phyloP scores from a whole-genome alignment of 2,113 vertebrate species.

The Anhinga rufa region DNA sequence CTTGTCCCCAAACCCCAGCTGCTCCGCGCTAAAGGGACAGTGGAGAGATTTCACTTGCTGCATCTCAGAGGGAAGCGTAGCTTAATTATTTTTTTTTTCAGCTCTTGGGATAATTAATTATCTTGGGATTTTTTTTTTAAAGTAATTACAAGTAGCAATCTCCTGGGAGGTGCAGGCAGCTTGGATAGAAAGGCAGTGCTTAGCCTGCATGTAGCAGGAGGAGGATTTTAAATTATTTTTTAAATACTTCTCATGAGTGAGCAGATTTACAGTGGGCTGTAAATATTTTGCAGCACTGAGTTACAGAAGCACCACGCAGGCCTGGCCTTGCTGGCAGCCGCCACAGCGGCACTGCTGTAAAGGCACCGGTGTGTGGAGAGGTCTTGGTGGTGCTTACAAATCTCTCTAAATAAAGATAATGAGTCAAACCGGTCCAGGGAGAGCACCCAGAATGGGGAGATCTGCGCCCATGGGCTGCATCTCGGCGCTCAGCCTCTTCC shows the following conservation, averaged over 20 bases:
- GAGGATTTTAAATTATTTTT: neutral
- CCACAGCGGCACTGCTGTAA: neutral
- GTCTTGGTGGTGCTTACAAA: neutral
- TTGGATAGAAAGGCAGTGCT: neutral
- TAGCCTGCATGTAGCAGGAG: neutral
- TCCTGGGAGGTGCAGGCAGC: neutral
- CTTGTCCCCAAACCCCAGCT: neutral
- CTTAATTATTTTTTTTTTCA: neutral
- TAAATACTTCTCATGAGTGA: neutral
- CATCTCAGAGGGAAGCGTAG: neutral
- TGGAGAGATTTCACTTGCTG: neutral
- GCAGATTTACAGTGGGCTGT: neutral
- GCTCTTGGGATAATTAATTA: neutral
- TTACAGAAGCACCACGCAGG: neutral
- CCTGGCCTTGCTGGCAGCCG: neutral
- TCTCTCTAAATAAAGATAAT: neutral
- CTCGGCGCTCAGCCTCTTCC: neutral
- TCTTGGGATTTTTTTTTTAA: neutral
- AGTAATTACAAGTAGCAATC: neutral
- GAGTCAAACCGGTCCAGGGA: neutral
- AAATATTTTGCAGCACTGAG: neutral
- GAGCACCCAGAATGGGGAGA: fast-evolving
- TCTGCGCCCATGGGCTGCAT: neutral
- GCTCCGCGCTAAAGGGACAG: neutral
- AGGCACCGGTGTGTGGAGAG: neutral